Conservation (phyloP, 2,113 vertebrate species). For the Dascyllus trimaculatus region DNA sequence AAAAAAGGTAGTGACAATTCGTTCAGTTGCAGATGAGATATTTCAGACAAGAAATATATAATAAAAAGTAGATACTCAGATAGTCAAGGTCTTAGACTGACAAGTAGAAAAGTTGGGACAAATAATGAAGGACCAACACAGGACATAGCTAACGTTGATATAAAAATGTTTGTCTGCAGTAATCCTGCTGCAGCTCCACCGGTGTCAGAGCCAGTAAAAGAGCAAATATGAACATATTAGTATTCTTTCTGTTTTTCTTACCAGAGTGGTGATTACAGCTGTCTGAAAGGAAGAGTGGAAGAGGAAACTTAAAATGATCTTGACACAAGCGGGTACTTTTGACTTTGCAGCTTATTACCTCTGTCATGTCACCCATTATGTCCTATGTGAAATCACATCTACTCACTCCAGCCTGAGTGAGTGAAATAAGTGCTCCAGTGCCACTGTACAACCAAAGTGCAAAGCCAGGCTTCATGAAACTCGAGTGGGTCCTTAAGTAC, state of each 20-base stretch:
- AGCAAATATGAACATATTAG: neutral
- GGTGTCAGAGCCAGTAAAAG: conserved; percentile 18
- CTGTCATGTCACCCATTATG: conserved; percentile 23
- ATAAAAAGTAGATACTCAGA: neutral
- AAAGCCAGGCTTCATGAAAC: conserved; percentile 24
- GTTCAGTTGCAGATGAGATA: neutral
- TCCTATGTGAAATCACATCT: conserved; percentile 2
- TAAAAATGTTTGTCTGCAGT: conserved; percentile 15
- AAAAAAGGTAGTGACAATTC: neutral
- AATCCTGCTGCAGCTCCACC: conserved; percentile 1
- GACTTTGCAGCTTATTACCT: conserved; percentile 28
- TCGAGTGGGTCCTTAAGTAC: conserved; percentile 14
- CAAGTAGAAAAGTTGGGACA: neutral
- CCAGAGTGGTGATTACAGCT: neutral
- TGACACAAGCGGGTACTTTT: conserved; percentile 13
- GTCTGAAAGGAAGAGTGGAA: neutral
- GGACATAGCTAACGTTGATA: neutral
- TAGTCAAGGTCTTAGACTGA: conserved; percentile 18
- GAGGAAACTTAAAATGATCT: neutral
- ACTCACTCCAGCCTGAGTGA: conserved; percentile 4
- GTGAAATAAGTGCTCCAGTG: conserved; percentile 20
- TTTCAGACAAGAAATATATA: neutral
- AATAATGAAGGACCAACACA: conserved; percentile 7
- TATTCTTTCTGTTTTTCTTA: neutral
- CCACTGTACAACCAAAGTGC: conserved; percentile 9